Base-by-base conservation (phyloP, 2,888 invertebrate genomes). In the Megamerina dolium region DNA sequence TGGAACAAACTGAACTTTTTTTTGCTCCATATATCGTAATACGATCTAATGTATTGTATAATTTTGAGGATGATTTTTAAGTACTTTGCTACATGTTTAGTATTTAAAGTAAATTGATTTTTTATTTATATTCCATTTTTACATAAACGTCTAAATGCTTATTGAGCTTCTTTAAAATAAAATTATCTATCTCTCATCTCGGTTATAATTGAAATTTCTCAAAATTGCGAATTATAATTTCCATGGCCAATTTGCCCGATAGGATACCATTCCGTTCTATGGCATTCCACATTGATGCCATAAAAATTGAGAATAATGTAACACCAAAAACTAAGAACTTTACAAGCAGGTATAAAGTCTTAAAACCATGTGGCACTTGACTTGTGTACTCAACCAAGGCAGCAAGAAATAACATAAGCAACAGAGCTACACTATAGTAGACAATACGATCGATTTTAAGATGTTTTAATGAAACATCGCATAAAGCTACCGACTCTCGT, bases 281-380 rank as follows among this genome's bases (percentile, higher is more conserved):
- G 52, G 77, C 77, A 64, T 87, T 85, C 89, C 90, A 90, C 50
- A 91, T 63, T 1, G 85, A 78, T 23, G 82, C 86, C 89, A 88
- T 88, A 52, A 87, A 76, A 14, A 86, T 51, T 49, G 77, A 78
- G 61, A 86, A 89, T 39, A 83, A 75, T 53, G 82, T 75, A 17
- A 83, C 57, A 10, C 77, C 79, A 17, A 81, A 82, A 36, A 85
- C 64, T 6, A 83, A 53, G 35, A 85, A 72, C 61, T 82, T 80
- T 1, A 78, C 59, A 43, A 84, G 58, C 56, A 80, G 57, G 62
- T 70, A 61, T 60, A 75, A 63, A 39, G 74, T 68, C 60, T 74
- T 61, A 16, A 68, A 60, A 56, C 64, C 72, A 39, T 56, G 54
- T 0, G 69, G 67, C 1, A 66, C 61, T n/a, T n/a, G n/a, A n/a